Conservation (phyloP, 2,797 vertebrate species). For the Gambusia yucatana region DNA sequence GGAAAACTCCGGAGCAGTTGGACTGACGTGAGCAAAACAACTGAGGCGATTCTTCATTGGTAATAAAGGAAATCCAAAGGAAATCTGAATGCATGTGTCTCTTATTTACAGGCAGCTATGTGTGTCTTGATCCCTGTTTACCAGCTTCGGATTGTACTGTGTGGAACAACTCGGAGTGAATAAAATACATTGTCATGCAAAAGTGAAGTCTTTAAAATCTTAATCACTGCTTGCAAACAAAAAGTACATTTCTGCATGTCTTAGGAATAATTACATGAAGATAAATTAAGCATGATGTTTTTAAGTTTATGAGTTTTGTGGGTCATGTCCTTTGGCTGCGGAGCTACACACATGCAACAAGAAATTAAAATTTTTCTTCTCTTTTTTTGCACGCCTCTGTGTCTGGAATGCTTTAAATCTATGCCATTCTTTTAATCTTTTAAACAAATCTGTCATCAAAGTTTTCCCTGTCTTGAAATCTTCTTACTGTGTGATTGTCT, state of each 20-base stretch:
- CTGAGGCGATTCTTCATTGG: conserved; percentile 30
- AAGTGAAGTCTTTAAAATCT: neutral
- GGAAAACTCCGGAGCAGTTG: neutral
- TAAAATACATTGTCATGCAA: conserved; percentile 26
- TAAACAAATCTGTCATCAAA: conserved; percentile 27
- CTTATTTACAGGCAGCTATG: conserved; percentile 68
- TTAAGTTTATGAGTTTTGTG: conserved; percentile 1
- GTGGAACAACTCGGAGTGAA: conserved; percentile 47
- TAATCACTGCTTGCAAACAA: neutral
- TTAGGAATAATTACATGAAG: neutral
- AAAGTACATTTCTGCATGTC: neutral
- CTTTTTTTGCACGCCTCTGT: conserved; percentile 9
- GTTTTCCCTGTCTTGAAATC: conserved; percentile 29
- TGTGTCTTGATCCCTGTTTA: conserved; percentile 52
- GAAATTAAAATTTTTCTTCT: too few relatives aligned
- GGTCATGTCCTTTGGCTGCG: neutral
- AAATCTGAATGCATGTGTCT: conserved; percentile 49
- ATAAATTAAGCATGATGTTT: neutral
- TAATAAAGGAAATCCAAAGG: conserved; percentile 27
- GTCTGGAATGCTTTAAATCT: conserved; percentile 65
- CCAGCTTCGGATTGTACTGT: conserved; percentile 56
- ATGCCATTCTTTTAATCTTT: conserved; percentile 30
- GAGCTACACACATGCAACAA: neutral
- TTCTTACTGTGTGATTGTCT: conserved; percentile 73
- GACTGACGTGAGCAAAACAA: conserved; percentile 32